Percentiles rank a stretch among this genome's conserved stretches.
These are phyloP conservation scores for Temnothorax unifasciatus DNA, from an alignment of 2,888 invertebrate species.

Conservation along the genomic window DNA sequence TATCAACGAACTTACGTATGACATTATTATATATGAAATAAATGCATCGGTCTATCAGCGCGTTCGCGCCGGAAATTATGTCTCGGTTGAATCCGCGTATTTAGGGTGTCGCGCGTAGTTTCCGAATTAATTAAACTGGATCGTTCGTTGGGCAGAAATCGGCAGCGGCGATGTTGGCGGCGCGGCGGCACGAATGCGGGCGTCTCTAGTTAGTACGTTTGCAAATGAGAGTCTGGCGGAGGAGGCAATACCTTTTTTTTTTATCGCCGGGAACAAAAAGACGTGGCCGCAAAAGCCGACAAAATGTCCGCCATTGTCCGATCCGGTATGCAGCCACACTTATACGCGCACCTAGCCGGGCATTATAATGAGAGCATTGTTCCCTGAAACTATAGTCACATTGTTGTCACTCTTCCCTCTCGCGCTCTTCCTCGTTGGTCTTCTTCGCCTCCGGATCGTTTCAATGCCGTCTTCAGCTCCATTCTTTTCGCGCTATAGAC, in stretches of 20 bases:
- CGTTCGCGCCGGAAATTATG: constrained; percentile 31
- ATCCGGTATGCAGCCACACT: constrained; percentile 72
- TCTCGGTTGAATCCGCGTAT: neutral
- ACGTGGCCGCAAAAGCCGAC: constrained; percentile 70
- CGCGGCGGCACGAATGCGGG: neutral
- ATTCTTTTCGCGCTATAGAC: constrained; percentile 31
- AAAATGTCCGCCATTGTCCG: constrained; percentile 76
- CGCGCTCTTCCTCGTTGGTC: constrained; percentile 17
- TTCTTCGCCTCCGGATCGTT: constrained; percentile 25
- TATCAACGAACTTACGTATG: neutral
- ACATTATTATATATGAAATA: constrained; percentile 14
- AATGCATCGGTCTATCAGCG: constrained; percentile 6
- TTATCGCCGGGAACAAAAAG: constrained; percentile 73
- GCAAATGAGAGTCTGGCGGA: constrained; percentile 53
- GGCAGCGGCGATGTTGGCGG: neutral
- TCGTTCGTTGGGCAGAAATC: constrained; percentile 30
- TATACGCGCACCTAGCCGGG: constrained; percentile 78
- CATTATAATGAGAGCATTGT: constrained; percentile 84
- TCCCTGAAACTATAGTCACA: constrained; percentile 84
- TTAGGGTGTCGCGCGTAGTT: neutral
- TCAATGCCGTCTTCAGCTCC: constrained; percentile 55
- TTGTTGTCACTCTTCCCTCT: constrained; percentile 78
- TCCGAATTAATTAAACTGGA: constrained; percentile 48
- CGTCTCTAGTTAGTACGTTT: constrained; percentile 16
- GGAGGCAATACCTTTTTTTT: constrained; percentile 71